Evolutionary conservation across 1,140 invertebrate genomes (phyloP).

Genomic region (Papilio glaucus): DNA sequence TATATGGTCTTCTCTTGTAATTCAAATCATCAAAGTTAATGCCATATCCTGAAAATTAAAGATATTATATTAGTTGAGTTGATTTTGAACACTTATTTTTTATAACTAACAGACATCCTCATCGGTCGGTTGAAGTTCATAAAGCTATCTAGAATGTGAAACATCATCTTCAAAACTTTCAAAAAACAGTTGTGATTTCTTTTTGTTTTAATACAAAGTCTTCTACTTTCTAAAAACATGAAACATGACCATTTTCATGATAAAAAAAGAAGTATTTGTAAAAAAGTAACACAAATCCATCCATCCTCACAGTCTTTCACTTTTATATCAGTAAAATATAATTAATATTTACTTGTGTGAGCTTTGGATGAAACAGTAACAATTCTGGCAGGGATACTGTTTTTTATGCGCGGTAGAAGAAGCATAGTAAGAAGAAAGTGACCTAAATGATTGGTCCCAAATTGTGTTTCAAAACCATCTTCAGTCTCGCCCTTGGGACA

Average conservation of each 20-base stretch:
- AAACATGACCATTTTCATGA: no score
- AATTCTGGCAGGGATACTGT: slow-evolving; percentile 85
- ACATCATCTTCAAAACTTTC: no score
- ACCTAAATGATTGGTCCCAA: slow-evolving; percentile 91
- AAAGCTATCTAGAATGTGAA: no score
- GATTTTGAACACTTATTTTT: no score
- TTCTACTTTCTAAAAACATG: no score
- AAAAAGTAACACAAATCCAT: no score
- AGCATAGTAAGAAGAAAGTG: slow-evolving; percentile 94
- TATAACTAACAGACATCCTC: no score
- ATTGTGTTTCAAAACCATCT: slow-evolving; percentile 93
- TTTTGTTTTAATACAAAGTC: no score
- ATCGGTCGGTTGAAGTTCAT: no score
- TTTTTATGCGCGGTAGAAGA: slow-evolving; percentile 87
- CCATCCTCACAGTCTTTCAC: no score
- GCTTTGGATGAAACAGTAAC: slow-evolving; percentile 83
- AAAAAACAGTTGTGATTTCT: no score
- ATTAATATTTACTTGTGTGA: slow-evolving; percentile 70
- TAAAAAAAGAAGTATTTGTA: no score
- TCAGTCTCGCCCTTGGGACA: slow-evolving; percentile 86
- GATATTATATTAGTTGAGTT: not conserved
- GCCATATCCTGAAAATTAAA: slow-evolving; percentile 78
- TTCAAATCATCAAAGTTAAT: slow-evolving; percentile 90
- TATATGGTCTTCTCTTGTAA: slow-evolving; percentile 85
- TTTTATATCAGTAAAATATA: slow-evolving; percentile 19